Percentiles rank a stretch among this genome's conserved stretches.
Evolutionary conservation across 2,113 vertebrate genomes (phyloP).

Genomic region (Brienomyrus brachyistius): DNA sequence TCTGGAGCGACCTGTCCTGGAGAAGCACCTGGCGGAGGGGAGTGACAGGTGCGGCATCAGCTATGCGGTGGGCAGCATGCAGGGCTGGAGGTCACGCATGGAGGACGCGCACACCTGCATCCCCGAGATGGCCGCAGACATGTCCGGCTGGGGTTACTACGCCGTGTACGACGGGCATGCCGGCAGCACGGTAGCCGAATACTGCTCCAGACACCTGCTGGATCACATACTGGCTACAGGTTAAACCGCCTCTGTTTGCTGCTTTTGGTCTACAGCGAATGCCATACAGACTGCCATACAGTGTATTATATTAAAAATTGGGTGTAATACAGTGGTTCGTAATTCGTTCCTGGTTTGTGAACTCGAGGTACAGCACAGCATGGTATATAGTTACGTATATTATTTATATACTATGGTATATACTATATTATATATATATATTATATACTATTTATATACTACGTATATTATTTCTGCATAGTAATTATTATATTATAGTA

Average conservation of each 20-base stretch:
- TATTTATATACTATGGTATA: too few species aligned
- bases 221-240: constrained; percentile 60
- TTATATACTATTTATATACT: too few species aligned
- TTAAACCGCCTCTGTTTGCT: constrained; percentile 16
- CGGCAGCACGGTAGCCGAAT: constrained; percentile 61
- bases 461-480: neutral
- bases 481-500: neutral
- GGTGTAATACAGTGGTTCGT: neutral
- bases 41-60: constrained; percentile 45
- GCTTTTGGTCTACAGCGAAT: neutral
- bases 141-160: constrained; percentile 63
- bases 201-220: constrained; percentile 64
- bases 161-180: constrained; percentile 70
- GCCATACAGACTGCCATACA: neutral
- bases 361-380: neutral
- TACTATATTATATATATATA: too few species aligned
- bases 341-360: neutral
- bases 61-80: constrained; percentile 62
- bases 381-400: neutral
- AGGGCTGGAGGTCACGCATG: constrained; percentile 69
- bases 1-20: constrained; percentile 52
- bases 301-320: neutral
- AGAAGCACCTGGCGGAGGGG: constrained; percentile 58
- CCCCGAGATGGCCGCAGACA: constrained; percentile 47
- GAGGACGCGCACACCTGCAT: constrained; percentile 65